Evolutionary conservation across 92 coral and sea anemone genomes (phyloP).

Genomic region (Epizoanthus stellaris): DNA sequence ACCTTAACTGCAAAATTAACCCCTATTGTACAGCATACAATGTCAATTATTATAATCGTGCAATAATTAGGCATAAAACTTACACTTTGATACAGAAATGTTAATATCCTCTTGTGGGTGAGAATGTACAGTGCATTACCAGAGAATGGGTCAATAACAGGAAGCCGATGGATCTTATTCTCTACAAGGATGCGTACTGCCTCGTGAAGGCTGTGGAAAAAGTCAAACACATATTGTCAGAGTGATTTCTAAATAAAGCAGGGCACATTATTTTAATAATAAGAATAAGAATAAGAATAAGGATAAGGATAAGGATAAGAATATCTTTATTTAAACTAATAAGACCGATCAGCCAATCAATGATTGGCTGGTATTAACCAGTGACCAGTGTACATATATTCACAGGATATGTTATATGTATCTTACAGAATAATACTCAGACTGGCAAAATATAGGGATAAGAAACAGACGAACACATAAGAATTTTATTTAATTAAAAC

Average conservation of each 20-base stretch:
- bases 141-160: slow-evolving; percentile 88
- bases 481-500: too few species aligned
- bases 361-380: neutral
- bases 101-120: slow-evolving; percentile 93
- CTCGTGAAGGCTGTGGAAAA: slow-evolving; percentile 79
- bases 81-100: slow-evolving; percentile 84
- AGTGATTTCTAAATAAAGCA: neutral
- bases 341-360: too few species aligned
- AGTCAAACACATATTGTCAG: neutral
- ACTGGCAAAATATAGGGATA: too few species aligned
- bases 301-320: too few species aligned
- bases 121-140: slow-evolving; percentile 93
- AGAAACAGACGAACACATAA: too few species aligned
- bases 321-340: too few species aligned
- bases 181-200: slow-evolving; percentile 90
- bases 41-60: neutral
- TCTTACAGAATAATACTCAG: neutral
- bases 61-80: slow-evolving; percentile 40
- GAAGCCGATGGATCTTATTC: slow-evolving; percentile 92
- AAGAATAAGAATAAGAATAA: neutral
- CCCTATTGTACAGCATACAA: neutral
- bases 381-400: neutral
- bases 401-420: too few species aligned
- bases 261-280: too few species aligned
- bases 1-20: too few species aligned